These are phyloP conservation scores for Plagodis pulveraria DNA, from an alignment of 2,888 invertebrate species.

Conservation along the genomic window DNA sequence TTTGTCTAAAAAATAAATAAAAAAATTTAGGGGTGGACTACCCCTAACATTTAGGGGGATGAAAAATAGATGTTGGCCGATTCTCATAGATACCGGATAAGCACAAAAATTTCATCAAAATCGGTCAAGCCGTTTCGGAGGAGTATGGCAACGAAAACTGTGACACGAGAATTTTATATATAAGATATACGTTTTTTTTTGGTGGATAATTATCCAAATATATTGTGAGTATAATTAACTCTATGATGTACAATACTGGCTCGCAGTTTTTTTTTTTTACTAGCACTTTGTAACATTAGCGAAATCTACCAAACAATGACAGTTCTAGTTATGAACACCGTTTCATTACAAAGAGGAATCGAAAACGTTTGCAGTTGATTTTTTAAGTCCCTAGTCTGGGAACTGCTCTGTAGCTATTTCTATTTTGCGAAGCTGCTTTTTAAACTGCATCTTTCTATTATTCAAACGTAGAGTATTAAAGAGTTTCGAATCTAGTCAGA, in stretches of 20 bases:
- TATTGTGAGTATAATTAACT: not conserved
- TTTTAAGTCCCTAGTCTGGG: constrained; percentile 39
- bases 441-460: constrained; percentile 26
- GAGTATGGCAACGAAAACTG: too few relatives aligned
- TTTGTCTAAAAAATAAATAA: too few relatives aligned
- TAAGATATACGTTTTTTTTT: too few relatives aligned
- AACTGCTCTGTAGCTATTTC: constrained; percentile 34
- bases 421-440: constrained; percentile 36
- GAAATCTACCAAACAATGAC: constrained; percentile 17
- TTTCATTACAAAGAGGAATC: constrained; percentile 56
- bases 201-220: not conserved
- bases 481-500: too few relatives aligned
- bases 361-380: constrained; percentile 53
- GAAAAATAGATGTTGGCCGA: too few relatives aligned
- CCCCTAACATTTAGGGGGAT: too few relatives aligned
- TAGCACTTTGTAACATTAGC: not conserved
- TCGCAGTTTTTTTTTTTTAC: not conserved
- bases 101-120: too few relatives aligned
- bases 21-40: too few relatives aligned
- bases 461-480: not conserved
- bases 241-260: not conserved
- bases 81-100: too few relatives aligned
- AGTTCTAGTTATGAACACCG: constrained; percentile 46
- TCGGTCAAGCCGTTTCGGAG: too few relatives aligned
- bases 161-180: too few relatives aligned